Base-by-base conservation (phyloP, 2,113 vertebrate species). In the Amphiprion percula region DNA sequence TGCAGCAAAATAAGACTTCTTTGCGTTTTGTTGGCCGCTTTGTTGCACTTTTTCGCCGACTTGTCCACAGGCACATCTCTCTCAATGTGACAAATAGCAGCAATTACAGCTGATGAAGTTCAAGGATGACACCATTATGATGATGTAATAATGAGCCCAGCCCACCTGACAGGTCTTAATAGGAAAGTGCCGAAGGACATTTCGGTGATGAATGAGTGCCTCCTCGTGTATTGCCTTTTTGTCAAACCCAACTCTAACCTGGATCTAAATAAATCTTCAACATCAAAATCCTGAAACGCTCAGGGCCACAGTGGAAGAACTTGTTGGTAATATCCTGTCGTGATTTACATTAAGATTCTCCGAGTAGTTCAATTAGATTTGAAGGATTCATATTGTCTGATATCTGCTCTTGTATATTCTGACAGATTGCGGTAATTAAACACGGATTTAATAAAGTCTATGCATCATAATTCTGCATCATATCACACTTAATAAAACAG, bases 21-120 rank as follows among this genome's bases (percentile, higher is more conserved):
- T 37, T 10, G 33, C 8, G 7, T 21, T 21, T 21, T 21, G 4
- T 52, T 9, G 49, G 2, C 2, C 17, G 7, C 16, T 52, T 52
- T 68, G 39, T 50, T 46, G 44, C 28, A 24, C 55, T 16, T 47
- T 16, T 39, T 11, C 55, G 28, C 30, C 70, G 41, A n/a, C 58
- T 59, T 87, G 59, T 88, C 83, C 60, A 65, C 37, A 41, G 81
- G 76, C 84, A 71, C 76, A n/a, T 74, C 70, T 76, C 77, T 80
- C 79, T 87, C 80, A 30, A 19, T 59, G 79, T 93, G 92, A 95
- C 91, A 90, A 93, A 94, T 93, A 83, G 68, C 67, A 16, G 78
- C 89, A 94, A 94, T 95, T 94, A 93, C 85, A 37, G 78, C 84
- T 93, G 92, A 94, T 94, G 87, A 93, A 93, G 92, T 92, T 93